Conservation (phyloP, 2,888 invertebrate genomes). For the Stegophylla sp. region DNA sequence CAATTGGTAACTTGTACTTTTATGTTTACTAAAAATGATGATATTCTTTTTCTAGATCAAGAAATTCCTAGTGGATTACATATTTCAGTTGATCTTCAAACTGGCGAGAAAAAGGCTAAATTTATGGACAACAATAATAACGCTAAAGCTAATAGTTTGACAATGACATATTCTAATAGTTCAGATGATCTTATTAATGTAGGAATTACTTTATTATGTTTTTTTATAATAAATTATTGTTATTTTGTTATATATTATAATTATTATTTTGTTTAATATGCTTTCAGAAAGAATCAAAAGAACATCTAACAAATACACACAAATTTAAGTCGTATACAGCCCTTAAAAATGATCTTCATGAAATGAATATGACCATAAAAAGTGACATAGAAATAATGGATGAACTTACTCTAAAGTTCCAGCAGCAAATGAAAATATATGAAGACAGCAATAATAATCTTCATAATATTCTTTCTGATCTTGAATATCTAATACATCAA, state of each 20-base stretch:
- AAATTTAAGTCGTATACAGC: constrained; percentile 71
- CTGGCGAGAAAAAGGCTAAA: constrained; percentile 78
- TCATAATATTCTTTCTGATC: constrained; percentile 69
- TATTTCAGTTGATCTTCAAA: constrained; percentile 77
- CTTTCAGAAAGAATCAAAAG: not conserved
- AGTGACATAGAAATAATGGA: constrained; percentile 74
- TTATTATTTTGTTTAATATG: not conserved
- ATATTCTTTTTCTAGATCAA: constrained; percentile 69
- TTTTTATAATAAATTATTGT: not conserved
- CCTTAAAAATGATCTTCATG: constrained; percentile 72
- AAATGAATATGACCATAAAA: constrained; percentile 71
- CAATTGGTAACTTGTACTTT: too few species aligned
- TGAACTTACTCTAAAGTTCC: constrained; percentile 68
- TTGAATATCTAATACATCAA: constrained; percentile 79
- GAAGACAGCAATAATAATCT: constrained; percentile 65
- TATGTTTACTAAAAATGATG: constrained; percentile 1
- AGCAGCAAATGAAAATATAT: constrained; percentile 65
- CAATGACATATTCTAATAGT: constrained; percentile 60
- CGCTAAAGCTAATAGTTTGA: constrained; percentile 61
- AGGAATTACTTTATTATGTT: not conserved
- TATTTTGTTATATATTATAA: not conserved
- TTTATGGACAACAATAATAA: constrained; percentile 68
- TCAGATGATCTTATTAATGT: not conserved
- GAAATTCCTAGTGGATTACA: constrained; percentile 77
- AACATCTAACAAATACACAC: not conserved